phyloP scores from a whole-genome alignment of 2,797 vertebrate species.

The Ptychadena robeensis region DNA sequence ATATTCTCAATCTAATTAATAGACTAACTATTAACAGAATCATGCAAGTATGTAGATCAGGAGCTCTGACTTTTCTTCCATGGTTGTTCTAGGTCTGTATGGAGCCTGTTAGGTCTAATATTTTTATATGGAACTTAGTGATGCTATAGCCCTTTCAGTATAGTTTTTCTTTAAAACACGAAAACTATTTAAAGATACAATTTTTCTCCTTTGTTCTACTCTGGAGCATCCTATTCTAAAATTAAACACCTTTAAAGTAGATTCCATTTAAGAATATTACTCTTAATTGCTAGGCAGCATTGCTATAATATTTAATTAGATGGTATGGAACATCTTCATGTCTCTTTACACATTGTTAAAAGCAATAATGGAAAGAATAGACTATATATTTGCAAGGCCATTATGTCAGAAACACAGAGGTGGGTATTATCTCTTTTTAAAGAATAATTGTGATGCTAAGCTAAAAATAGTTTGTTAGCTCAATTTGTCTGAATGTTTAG shows the following conservation, averaged over 20 bases:
- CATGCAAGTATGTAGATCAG: no score
- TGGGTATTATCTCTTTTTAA: neutral
- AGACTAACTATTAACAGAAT: no score
- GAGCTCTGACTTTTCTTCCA: no score
- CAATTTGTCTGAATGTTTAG: neutral
- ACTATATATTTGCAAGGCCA: neutral
- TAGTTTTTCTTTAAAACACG: no score
- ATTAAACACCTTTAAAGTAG: neutral
- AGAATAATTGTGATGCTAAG: neutral
- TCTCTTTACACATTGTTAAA: constrained; percentile 17
- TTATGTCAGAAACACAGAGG: neutral
- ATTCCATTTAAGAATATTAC: neutral
- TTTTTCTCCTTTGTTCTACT: neutral
- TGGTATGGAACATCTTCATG: neutral
- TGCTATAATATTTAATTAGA: constrained; percentile 28
- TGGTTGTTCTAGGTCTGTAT: no score
- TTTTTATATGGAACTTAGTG: no score
- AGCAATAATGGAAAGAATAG: constrained; percentile 11
- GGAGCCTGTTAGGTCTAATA: no score
- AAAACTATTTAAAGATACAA: neutral
- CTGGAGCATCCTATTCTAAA: no score
- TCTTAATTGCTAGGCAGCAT: constrained; percentile 5
- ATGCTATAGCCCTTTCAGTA: no score
- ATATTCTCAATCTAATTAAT: no score
- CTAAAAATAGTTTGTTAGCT: neutral